Conservation (phyloP, 2,113 vertebrate genomes). For the Pelusios castaneus region DNA sequence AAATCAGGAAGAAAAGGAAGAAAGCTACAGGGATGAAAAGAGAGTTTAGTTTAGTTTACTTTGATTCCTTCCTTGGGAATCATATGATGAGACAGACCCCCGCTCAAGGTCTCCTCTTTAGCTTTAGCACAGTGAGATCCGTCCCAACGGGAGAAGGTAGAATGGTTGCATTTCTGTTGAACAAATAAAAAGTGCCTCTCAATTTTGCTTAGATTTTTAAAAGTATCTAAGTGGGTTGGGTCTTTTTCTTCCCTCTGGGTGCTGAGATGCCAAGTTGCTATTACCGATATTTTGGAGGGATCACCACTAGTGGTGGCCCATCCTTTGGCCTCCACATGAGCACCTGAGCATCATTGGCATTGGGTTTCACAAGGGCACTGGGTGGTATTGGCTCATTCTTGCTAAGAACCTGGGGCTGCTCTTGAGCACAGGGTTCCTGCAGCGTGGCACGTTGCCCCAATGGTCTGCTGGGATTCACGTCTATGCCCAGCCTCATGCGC, state of each 20-base stretch:
- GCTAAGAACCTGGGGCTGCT: conserved; percentile 90
- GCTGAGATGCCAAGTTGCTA: conserved; percentile 28
- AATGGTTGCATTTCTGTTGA: conserved; percentile 86
- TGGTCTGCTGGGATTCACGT: conserved; percentile 87
- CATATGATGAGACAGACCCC: conserved; percentile 49
- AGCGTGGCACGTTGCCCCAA: conserved; percentile 90
- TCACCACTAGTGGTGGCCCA: conserved; percentile 90
- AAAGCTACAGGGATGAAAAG: conserved; percentile 7
- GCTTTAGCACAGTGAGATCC: conserved; percentile 91
- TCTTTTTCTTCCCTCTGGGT: conserved; percentile 2
- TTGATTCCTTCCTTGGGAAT: conserved; percentile 58
- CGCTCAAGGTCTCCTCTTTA: conserved; percentile 46
- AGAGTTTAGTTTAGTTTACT: background rate
- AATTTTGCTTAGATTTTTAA: conserved; percentile 45
- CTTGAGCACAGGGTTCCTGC: conserved; percentile 87
- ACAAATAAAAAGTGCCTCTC: conserved; percentile 68
- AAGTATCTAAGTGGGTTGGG: conserved; percentile 13
- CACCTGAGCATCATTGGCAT: conserved; percentile 98
- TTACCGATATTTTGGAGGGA: conserved; percentile 90
- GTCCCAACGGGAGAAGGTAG: conserved; percentile 87
- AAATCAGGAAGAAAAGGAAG: conserved; percentile 41
- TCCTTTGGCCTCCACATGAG: conserved; percentile 98
- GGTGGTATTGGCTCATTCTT: conserved; percentile 92
- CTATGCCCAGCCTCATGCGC: conserved; percentile 94
- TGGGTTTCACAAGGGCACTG: conserved; percentile 96